A percentile compares a stretch with the other conserved stretches of the same genome.
phyloP scores from a whole-genome alignment of 1,140 invertebrate species.

The Pemphigus obesinymphae region DNA sequence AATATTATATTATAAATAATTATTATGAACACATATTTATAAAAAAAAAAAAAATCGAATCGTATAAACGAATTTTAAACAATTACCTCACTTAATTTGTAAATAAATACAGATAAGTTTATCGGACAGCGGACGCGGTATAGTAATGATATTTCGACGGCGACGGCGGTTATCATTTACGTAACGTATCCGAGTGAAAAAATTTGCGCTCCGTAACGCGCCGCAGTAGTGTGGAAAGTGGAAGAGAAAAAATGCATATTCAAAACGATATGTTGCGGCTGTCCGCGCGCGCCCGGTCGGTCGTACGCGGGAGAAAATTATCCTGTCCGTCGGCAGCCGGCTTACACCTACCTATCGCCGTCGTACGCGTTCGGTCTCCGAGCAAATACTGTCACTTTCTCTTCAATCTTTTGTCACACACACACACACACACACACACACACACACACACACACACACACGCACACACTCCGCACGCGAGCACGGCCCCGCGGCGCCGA shows the following conservation, averaged over 20 bases:
- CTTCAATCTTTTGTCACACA: constrained; percentile 13
- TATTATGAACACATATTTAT: too few relatives aligned
- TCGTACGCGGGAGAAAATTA: not conserved
- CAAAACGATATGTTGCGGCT: not conserved
- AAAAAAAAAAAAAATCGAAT: not conserved
- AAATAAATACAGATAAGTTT: not conserved
- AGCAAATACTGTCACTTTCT: constrained; percentile 36
- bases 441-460: too few relatives aligned
- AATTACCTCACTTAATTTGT: not conserved
- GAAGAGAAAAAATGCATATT: not conserved
- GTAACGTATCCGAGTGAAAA: not conserved
- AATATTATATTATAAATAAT: too few relatives aligned
- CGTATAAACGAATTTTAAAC: not conserved
- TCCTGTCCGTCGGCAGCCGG: not conserved
- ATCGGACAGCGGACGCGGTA: not conserved
- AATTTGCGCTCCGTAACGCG: not conserved
- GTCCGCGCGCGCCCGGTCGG: not conserved
- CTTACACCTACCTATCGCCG: too few relatives aligned
- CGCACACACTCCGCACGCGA: too few relatives aligned
- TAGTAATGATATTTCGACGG: too few relatives aligned
- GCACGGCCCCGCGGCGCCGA: not conserved
- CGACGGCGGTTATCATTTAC: not conserved
- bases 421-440: not conserved
- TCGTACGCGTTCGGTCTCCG: constrained; percentile 8
- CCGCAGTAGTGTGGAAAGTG: not conserved